Conservation (phyloP, 2,888 invertebrate species). For the Andrena trimmerana region DNA sequence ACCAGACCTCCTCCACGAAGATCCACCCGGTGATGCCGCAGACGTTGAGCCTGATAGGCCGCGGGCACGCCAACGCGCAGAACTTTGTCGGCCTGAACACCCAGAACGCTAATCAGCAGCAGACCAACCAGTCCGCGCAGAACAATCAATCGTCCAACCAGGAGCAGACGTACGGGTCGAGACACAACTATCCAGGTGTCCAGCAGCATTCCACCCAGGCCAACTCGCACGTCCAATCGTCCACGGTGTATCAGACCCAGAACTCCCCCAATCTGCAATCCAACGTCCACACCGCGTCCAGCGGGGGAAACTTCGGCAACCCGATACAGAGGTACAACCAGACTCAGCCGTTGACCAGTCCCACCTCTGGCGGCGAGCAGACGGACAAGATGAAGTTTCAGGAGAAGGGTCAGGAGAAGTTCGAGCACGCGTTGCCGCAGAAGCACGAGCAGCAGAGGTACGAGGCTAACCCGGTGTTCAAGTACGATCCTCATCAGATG, state of each 20-base stretch:
- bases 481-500: conserved; percentile 73
- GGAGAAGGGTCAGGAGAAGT: conserved; percentile 75
- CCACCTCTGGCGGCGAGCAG: conserved; percentile 47
- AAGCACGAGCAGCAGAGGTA: conserved; percentile 77
- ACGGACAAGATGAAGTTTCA: conserved; percentile 75
- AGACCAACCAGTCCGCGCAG: conserved; percentile 46
- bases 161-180: conserved; percentile 74
- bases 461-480: conserved; percentile 71
- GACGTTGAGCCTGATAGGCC: conserved; percentile 86
- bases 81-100: conserved; percentile 67
- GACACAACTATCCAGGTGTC: conserved; percentile 62
- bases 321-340: conserved; percentile 76
- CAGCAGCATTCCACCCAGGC: conserved; percentile 59
- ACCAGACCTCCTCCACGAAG: conserved; percentile 93
- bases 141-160: conserved; percentile 65
- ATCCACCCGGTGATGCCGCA: conserved; percentile 93
- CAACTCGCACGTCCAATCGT: conserved; percentile 58
- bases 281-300: conserved; percentile 50
- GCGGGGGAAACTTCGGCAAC: conserved; percentile 60
- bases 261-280: conserved; percentile 70
- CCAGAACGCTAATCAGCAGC: conserved; percentile 65
- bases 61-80: conserved; percentile 75
- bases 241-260: conserved; percentile 69
- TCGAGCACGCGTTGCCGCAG: conserved; percentile 66
- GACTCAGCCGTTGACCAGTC: conserved; percentile 50